Percentiles rank a stretch among this genome's conserved stretches.
These are phyloP conservation scores for Drosophila dives DNA, from an alignment of 2,888 invertebrate species.

Conservation along the genomic window DNA sequence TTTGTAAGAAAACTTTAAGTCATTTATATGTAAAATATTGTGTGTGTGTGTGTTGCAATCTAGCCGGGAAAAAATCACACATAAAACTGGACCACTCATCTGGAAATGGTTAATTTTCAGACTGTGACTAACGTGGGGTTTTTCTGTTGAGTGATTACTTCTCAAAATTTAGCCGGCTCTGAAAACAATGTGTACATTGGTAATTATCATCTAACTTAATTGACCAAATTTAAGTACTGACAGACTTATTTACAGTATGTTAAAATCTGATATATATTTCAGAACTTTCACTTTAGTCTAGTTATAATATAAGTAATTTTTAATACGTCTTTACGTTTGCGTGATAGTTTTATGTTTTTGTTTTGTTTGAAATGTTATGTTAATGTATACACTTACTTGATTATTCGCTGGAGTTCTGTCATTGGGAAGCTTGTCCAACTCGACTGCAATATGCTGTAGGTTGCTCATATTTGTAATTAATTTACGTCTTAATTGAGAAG, in stretches of 20 bases:
- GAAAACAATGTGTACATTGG: slow-evolving; percentile 30
- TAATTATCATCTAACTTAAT: slow-evolving; percentile 48
- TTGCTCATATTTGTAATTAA: slow-evolving; percentile 55
- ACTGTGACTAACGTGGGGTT: slow-evolving; percentile 55
- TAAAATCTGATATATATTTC: slow-evolving; percentile 30
- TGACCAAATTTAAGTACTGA: slow-evolving; percentile 1
- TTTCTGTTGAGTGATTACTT: slow-evolving; percentile 36
- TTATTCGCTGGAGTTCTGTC: slow-evolving; percentile 31
- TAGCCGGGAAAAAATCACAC: slow-evolving; percentile 18
- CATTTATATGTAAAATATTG: slow-evolving; percentile 9
- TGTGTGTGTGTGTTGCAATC: neutral
- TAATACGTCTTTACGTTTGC: neutral
- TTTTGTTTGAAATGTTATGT: neutral
- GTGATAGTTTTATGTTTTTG: neutral
- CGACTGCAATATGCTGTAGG: slow-evolving; percentile 53
- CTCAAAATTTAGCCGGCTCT: slow-evolving; percentile 14
- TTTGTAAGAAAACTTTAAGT: slow-evolving; percentile 18
- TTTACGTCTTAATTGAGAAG: slow-evolving; percentile 34
- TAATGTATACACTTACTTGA: slow-evolving; percentile 53
- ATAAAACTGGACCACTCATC: slow-evolving; percentile 5
- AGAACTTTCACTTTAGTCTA: slow-evolving; percentile 10
- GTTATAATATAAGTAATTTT: slow-evolving; percentile 18
- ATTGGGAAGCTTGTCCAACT: slow-evolving; percentile 52
- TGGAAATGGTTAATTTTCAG: slow-evolving; percentile 18
- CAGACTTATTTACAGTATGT: slow-evolving; percentile 8